Evolutionary conservation across 2,113 vertebrate genomes (phyloP), one percentile per base, ranked within the genome.

Genomic region (Pterophyllum scalare): DNA sequence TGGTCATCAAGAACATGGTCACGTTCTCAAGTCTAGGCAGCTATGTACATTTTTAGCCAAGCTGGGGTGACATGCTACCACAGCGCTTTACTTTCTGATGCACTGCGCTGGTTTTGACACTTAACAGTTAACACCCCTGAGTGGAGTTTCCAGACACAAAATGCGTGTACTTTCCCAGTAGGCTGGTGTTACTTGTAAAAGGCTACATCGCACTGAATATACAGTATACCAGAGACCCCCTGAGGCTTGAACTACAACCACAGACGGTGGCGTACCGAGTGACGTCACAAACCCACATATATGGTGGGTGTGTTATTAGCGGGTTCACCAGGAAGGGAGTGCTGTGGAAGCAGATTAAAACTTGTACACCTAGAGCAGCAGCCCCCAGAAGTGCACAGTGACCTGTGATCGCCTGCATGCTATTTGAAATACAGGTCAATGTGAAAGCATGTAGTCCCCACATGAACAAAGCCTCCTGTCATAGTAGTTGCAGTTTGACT

Each of bases 111-210:
- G 22, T n/a, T 57, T 43, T 56, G 6, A 65, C 33, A 24, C 17
- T 58, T 64, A 1, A 81, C 35, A 24, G 24, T 76, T 82, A 11
- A 77, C 77, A 62, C 88, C 80, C 38, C 38, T 86, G 81, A 61
- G 85, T 92, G 92, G 92, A 93, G 93, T 58, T 93, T 93, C 89
- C 85, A 20, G 80, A 60, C 82, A 88, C 33, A 24, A 35, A 26
- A 4, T 75, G 24, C 2, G 57, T 33, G 93, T 91, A 93, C 93
- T 95, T 94, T 93, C 92, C 94, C 2, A 67, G 93, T 93, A 88
- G 93, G 91, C 75, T 70, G 92, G 38, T 9, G 6, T 67, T 60
- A 35, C 26, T 57, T 59, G 65, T 22, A 74, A 31, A 8, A 40
- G 4, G n/a, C 33, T 76, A 1, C 8, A 3, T 9, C 52, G 6